Percentiles rank a stretch among this genome's conserved stretches.
phyloP scores from a whole-genome alignment of 2,113 vertebrate species.

The Psettodes erumei region DNA sequence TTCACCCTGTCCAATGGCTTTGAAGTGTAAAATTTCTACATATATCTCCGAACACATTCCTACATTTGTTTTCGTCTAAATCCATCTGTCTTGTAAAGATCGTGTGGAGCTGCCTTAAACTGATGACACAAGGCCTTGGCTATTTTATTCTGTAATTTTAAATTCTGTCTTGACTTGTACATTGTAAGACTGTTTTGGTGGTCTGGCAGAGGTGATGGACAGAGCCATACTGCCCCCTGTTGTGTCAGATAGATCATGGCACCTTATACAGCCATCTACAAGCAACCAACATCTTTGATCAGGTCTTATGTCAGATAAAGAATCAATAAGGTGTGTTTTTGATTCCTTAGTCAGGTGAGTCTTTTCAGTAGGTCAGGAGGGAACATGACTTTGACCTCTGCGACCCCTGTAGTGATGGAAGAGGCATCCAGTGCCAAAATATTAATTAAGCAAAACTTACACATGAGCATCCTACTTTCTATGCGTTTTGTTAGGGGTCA shows the following conservation, averaged over 20 bases:
- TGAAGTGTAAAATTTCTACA: not conserved
- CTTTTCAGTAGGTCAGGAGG: not conserved
- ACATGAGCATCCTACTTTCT: too few species aligned
- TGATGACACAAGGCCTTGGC: slow-evolving; percentile 1
- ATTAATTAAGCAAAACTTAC: too few species aligned
- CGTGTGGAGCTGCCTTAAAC: not conserved
- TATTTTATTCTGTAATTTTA: slow-evolving; percentile 21
- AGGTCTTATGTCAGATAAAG: not conserved
- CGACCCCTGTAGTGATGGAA: too few species aligned
- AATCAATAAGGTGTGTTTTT: not conserved
- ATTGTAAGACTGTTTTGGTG: not conserved
- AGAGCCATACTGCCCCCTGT: slow-evolving; percentile 86
- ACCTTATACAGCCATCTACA: not conserved
- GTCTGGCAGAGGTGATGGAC: slow-evolving; percentile 34
- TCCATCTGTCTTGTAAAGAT: not conserved
- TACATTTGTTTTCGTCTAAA: not conserved
- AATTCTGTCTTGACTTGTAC: slow-evolving; percentile 5
- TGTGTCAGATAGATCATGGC: slow-evolving; percentile 66
- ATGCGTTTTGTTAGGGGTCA: not conserved
- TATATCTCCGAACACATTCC: not conserved
- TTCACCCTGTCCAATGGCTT: not conserved
- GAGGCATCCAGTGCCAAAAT: too few species aligned
- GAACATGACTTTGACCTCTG: not conserved
- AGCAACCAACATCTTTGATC: not conserved
- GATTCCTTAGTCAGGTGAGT: not conserved